Base-by-base conservation (phyloP, 2,888 invertebrate genomes). In the Callyntrura sp. region DNA sequence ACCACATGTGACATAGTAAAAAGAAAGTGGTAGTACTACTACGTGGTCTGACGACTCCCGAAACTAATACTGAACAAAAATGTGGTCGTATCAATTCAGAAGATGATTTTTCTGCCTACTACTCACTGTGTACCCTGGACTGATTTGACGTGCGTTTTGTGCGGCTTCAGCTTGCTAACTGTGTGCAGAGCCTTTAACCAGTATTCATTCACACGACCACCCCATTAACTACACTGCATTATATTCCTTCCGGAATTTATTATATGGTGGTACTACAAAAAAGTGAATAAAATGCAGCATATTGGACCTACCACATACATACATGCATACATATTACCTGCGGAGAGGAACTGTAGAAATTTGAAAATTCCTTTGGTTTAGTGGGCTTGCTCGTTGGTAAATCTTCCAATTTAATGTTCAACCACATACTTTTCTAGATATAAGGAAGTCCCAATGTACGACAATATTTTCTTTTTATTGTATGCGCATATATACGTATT, bases 1-100 rank as follows among this genome's bases (percentile, higher is more conserved):
- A 45, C 73, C 48, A 48, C 17, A 73, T 73, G 60, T 81, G 81
- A 28, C 45, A 79, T 25, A 45, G 9, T 60, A 20, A 17, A 60
- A n/a, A 17, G 60, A 51, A 51, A 35, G 35, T 35, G 35, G 35
- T 35, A 35, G 35, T 35, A 35, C 35, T 35, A 35, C 35, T 35
- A 35, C n/a, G n/a, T n/a, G 35, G 35, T 6, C 35, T 35, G 6
- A 35, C 35, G 6, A 35, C 6, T 35, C 35, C 6, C 35, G 35
- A 35, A 35, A 35, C 35, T 35, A 35, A 35, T 35, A 35, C 35
- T 6, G 35, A 35, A 35, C 35, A 35, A 35, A 35, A 35, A 35
- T 35, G 35, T 35, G 35, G 35, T 14, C n/a, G 51, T 51, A 51
- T 51, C n/a, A 51, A 51, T 51, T 51, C 51, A 12, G n/a, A 51